A percentile compares a stretch with the other conserved stretches of the same genome.
Evolutionary conservation across 2,797 vertebrate genomes (phyloP).

Genomic region (Adelosebastes latens): DNA sequence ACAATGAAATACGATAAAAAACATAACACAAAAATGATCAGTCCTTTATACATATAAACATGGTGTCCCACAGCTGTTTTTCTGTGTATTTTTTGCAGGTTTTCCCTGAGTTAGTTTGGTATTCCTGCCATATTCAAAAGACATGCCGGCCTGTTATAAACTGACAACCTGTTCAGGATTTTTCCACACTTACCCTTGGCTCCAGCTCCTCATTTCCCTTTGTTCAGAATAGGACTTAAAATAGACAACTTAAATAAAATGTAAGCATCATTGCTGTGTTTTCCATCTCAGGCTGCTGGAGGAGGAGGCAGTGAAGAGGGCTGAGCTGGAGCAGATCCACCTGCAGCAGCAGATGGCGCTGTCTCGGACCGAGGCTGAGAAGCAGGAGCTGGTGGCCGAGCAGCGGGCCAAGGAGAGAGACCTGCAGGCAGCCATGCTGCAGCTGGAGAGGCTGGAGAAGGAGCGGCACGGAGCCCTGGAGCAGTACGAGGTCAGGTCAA

Average conservation of each 20-base stretch:
- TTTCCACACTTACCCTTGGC: background rate
- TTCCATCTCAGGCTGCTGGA: constrained; percentile 86
- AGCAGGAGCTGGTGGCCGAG: constrained; percentile 89
- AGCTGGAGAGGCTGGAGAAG: constrained; percentile 88
- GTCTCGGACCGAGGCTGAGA: constrained; percentile 90
- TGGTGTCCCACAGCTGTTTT: background rate
- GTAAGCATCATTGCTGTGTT: background rate
- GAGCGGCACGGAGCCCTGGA: constrained; percentile 88
- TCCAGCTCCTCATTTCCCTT: background rate
- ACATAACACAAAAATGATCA: background rate
- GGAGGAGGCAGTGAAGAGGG: constrained; percentile 90
- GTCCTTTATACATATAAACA: background rate
- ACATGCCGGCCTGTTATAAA: background rate
- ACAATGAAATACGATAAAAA: background rate
- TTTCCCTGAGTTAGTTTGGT: background rate
- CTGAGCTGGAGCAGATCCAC: constrained; percentile 91
- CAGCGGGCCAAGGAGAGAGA: constrained; percentile 86
- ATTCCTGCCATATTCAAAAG: background rate
- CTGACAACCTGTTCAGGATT: background rate
- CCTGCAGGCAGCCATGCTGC: constrained; percentile 88
- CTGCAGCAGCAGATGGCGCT: constrained; percentile 90
- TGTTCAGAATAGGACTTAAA: background rate
- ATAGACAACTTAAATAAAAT: background rate
- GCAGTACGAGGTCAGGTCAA: constrained; percentile 88
- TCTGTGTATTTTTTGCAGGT: background rate